A percentile compares a stretch with the other conserved stretches of the same genome.
These are phyloP conservation scores for Yponomeuta malinellus DNA, from an alignment of 2,888 invertebrate species.

Conservation along the genomic window DNA sequence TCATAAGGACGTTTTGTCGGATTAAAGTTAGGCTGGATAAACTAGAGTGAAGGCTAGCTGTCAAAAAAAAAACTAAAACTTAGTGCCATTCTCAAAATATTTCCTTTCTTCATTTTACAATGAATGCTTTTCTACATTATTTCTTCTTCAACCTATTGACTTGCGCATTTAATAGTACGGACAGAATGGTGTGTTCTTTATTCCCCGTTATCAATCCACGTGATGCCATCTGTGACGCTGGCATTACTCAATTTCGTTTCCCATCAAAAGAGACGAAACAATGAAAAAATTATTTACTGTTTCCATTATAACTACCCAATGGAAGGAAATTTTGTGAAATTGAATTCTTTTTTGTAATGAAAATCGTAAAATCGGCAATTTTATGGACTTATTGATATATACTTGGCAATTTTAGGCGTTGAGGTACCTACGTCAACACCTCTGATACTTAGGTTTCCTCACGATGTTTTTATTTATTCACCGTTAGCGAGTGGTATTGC, in stretches of 20 bases:
- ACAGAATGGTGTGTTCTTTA: constrained; percentile 41
- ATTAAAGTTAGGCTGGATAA: too few relatives aligned
- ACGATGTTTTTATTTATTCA: too few relatives aligned
- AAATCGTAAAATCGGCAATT: too few relatives aligned
- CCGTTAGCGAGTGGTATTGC: too few relatives aligned
- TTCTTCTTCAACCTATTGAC: not conserved
- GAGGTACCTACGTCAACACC: too few relatives aligned
- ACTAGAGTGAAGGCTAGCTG: not conserved
- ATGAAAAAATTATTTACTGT: constrained; percentile 41
- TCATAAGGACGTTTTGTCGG: too few relatives aligned
- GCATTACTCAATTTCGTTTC: constrained; percentile 72
- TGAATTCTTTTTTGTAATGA: too few relatives aligned
- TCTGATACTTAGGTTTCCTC: too few relatives aligned
- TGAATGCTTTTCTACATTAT: too few relatives aligned
- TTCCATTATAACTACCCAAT: not conserved
- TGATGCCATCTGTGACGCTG: constrained; percentile 73
- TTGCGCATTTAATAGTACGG: not conserved
- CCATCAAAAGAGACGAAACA: constrained; percentile 52
- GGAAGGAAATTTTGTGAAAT: too few relatives aligned
- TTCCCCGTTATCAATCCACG: constrained; percentile 70
- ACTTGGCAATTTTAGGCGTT: too few relatives aligned
- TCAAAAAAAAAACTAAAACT: not conserved
- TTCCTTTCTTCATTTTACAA: not conserved
- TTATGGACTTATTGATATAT: too few relatives aligned
- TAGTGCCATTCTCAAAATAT: not conserved